Conservation (phyloP, 2,113 vertebrate species). For the Esox niger region DNA sequence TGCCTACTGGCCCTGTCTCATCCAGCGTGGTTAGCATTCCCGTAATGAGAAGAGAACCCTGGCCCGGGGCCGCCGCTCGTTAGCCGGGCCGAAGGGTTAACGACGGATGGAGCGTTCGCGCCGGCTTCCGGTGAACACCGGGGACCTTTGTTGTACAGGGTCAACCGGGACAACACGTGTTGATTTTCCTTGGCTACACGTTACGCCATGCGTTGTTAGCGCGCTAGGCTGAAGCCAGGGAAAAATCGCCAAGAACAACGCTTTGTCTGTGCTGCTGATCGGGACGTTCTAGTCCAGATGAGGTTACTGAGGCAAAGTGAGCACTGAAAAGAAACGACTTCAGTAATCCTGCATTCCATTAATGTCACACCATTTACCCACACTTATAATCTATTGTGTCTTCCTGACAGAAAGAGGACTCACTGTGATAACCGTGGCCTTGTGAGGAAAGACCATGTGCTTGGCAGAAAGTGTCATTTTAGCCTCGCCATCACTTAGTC, state of each 20-base stretch:
- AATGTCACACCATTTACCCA: neutral
- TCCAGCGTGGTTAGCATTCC: constrained; percentile 45
- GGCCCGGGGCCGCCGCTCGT: constrained; percentile 47
- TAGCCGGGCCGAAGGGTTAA: constrained; percentile 56
- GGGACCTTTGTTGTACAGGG: constrained; percentile 19
- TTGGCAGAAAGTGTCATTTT: constrained; percentile 8
- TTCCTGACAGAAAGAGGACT: neutral
- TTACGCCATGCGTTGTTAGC: no score
- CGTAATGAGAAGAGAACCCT: constrained; percentile 57
- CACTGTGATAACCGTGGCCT: neutral
- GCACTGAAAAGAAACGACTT: neutral
- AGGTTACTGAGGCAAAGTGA: neutral
- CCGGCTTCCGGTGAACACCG: constrained; percentile 50
- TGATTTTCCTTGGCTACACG: constrained; percentile 3
- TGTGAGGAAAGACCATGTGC: neutral
- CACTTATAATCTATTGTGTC: neutral
- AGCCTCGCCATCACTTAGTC: constrained; percentile 18
- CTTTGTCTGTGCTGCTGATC: no score
- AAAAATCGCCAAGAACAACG: neutral
- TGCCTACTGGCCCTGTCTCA: constrained; percentile 8
- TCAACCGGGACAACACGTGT: constrained; percentile 4
- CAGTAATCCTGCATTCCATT: neutral
- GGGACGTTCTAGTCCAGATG: neutral
- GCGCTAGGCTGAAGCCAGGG: neutral
- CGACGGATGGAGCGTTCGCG: constrained; percentile 51